Evolutionary conservation across 2,888 invertebrate species (phyloP), one percentile per base, ranked within the genome.

Genomic region (Archips crataeganus): DNA sequence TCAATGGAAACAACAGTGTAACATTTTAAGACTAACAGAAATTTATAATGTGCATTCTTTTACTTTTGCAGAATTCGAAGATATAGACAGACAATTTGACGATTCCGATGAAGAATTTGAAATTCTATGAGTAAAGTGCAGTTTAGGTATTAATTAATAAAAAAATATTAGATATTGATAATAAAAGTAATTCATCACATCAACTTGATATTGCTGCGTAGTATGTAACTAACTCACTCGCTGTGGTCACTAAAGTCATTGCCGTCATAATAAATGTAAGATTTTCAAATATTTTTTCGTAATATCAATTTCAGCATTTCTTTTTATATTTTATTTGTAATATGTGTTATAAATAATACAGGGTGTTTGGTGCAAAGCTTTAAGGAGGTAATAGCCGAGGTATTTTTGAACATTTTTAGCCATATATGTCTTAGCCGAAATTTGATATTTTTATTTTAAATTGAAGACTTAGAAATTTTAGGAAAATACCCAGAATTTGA

Each of bases 51-150:
- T 23, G 8, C n/a, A 1, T 54, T 54, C 10, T 54, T n/a, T 23
- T 77, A 79, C 15, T 1, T 54, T 85, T 95, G 75, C 95, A 95
- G 96, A 95, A 86, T 95, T 95, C 80, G 96, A 96, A 88, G 94
- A 95, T 76, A 89, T 95, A 62, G 95, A 96, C 76, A 92, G 95
- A 82, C 95, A 95, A 77, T 95, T 95, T 80, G 96, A 96, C 83
- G 97, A 97, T 81, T 97, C 97, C 2, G 98, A 98, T 82, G 97
- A 97, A 79, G 98, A 97, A 84, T 98, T 97, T 86, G 98, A 98
- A 92, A 96, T 98, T 82, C 95, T 98, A 86, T 97, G 96, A 95
- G 95, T 60, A 45, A 60, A 60, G 64, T 65, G 71, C 71, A 54
- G 69, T 49, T 65, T 59, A 63, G 32, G 15, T 45, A 34, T 34